Conservation (phyloP, 2,113 vertebrate genomes). For the Oreochromis niloticus region DNA sequence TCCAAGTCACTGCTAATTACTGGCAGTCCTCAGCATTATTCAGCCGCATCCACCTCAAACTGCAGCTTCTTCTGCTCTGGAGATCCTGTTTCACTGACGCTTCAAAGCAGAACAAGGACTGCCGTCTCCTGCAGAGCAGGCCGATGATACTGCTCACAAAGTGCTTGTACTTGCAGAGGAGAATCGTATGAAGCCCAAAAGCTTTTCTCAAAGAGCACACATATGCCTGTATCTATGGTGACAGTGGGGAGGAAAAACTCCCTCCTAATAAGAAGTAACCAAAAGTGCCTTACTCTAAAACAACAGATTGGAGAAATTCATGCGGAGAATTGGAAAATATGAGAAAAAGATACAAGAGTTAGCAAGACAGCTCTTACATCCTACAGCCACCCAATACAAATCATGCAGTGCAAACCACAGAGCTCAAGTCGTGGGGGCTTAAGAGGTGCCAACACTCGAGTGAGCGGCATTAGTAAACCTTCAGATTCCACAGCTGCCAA, state of each 20-base stretch:
- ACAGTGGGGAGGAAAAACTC: background rate
- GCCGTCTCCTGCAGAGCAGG: background rate
- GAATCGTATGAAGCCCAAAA: background rate
- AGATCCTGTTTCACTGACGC: background rate
- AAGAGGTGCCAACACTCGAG: slow-evolving; percentile 17
- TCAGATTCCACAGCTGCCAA: background rate
- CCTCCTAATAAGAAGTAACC: background rate
- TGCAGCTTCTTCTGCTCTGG: background rate
- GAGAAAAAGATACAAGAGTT: background rate
- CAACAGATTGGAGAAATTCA: background rate
- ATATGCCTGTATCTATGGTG: background rate
- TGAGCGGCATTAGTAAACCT: slow-evolving; percentile 11
- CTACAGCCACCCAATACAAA: background rate
- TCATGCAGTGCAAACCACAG: background rate
- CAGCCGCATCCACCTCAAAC: background rate
- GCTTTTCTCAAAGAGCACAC: no score
- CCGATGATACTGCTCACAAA: background rate
- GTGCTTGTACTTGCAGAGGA: background rate
- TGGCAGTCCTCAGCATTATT: background rate
- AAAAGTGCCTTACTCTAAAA: background rate
- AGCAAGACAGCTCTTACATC: background rate
- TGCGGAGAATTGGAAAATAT: background rate
- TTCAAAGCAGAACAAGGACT: background rate
- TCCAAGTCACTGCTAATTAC: background rate
- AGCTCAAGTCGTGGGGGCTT: background rate